A percentile compares a stretch with the other conserved stretches of the same genome.
Conservation (phyloP, 2,113 vertebrate species). For the Crypturellus undulatus region DNA sequence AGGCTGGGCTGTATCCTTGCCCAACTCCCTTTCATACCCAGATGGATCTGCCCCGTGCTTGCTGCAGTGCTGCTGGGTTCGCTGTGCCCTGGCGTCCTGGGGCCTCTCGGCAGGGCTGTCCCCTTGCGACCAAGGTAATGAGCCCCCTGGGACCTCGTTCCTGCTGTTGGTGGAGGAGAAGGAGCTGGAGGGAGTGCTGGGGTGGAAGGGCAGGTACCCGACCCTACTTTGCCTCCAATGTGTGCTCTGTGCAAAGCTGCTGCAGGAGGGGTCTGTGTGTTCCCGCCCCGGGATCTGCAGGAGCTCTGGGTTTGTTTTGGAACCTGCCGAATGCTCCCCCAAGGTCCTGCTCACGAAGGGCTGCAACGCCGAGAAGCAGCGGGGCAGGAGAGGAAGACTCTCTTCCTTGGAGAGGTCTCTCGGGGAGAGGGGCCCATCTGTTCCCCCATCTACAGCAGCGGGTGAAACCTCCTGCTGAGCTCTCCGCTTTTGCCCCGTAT, state of each 20-base stretch:
- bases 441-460: no score
- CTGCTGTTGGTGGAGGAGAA: not conserved
- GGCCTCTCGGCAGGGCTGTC: not conserved
- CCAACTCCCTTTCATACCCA: constrained; percentile 11
- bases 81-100: not conserved
- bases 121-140: constrained; percentile 13
- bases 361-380: not conserved
- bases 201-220: not conserved
- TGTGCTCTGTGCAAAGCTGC: not conserved
- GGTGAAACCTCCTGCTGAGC: no score
- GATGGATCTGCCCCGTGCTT: constrained; percentile 29
- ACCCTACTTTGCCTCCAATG: accelerated
- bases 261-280: not conserved
- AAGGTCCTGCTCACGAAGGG: not conserved
- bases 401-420: no score
- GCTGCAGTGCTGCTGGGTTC: not conserved
- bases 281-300: no score
- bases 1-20: not conserved
- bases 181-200: not conserved
- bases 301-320: no score
- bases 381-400: not conserved
- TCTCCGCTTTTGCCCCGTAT: not conserved
- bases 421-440: no score
- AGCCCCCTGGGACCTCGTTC: not conserved
- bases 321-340: not conserved